Conservation (phyloP, 1,140 invertebrate species). For the Temnothorax nylanderi region DNA sequence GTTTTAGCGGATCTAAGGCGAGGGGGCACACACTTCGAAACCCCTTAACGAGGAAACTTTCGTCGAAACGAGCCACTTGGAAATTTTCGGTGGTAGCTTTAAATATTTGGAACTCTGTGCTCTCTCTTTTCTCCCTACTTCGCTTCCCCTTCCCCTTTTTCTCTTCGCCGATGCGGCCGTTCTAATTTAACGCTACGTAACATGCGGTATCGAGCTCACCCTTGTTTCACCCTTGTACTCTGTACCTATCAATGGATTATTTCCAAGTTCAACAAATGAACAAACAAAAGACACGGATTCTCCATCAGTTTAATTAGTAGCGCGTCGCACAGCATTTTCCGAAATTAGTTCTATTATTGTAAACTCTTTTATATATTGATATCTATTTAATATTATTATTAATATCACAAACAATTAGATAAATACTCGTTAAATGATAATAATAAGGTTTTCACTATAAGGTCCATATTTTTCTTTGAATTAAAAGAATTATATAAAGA, state of each 20-base stretch:
- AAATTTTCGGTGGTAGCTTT: slow-evolving; percentile 75
- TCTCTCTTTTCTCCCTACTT: neutral
- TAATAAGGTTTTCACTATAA: neutral
- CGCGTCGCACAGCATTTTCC: slow-evolving; percentile 32
- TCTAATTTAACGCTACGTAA: slow-evolving; percentile 81
- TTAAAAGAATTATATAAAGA: neutral
- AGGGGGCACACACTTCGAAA: slow-evolving; percentile 41
- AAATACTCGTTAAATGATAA: neutral
- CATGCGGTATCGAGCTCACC: slow-evolving; percentile 35
- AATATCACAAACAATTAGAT: neutral
- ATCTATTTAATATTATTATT: neutral
- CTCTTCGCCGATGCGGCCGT: slow-evolving; percentile 63
- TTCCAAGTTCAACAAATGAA: slow-evolving; percentile 69
- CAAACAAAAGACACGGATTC: slow-evolving; percentile 49
- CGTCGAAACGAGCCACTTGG: slow-evolving; percentile 70
- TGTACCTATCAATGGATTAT: slow-evolving; percentile 61
- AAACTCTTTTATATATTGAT: slow-evolving; percentile 12
- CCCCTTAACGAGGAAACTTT: slow-evolving; percentile 76
- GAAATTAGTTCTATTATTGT: neutral
- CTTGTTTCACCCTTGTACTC: slow-evolving; percentile 22
- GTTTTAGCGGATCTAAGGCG: slow-evolving; percentile 48
- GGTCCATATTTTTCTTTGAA: too few relatives aligned
- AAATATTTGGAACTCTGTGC: slow-evolving; percentile 74
- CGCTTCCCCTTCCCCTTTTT: neutral
- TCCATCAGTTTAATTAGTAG: slow-evolving; percentile 66